These are phyloP conservation scores for Parambassis ranga DNA, from an alignment of 2,797 vertebrate genomes.

Conservation along the genomic window DNA sequence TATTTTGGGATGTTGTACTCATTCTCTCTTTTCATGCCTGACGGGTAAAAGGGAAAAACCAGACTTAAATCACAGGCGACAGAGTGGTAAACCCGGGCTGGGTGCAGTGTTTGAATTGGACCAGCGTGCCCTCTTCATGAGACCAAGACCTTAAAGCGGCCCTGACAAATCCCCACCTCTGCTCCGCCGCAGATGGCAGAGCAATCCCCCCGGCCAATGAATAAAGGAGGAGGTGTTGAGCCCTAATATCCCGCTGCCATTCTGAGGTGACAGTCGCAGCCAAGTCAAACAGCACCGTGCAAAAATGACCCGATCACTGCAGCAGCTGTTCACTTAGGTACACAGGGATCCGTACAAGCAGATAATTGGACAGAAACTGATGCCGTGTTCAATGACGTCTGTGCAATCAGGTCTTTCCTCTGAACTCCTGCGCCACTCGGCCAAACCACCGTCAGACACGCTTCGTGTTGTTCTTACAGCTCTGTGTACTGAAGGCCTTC, in stretches of 20 bases:
- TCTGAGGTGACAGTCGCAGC: conserved; percentile 41
- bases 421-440: conserved; percentile 37
- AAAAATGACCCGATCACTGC: no score
- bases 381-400: conserved; percentile 31
- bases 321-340: conserved; percentile 15
- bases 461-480: conserved; percentile 40
- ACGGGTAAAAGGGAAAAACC: conserved; percentile 32
- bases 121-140: conserved; percentile 1
- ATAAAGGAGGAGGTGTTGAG: conserved; percentile 63
- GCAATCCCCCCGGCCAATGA: conserved; percentile 44
- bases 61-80: conserved; percentile 47
- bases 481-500: conserved; percentile 16
- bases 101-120: conserved; percentile 61
- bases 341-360: background rate
- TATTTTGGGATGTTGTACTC: conserved; percentile 43
- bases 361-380: conserved; percentile 44
- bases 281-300: conserved; percentile 61
- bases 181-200: conserved; percentile 37
- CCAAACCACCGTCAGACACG: conserved; percentile 41
- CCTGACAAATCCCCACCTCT: conserved; percentile 47
- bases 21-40: conserved; percentile 1
- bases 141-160: conserved; percentile 43
- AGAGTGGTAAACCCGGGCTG: conserved; percentile 37
- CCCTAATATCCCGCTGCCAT: conserved; percentile 55
- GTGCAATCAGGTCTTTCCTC: conserved; percentile 43